Conservation (phyloP, 2,113 vertebrate species). For the Mastomys coucha region DNA sequence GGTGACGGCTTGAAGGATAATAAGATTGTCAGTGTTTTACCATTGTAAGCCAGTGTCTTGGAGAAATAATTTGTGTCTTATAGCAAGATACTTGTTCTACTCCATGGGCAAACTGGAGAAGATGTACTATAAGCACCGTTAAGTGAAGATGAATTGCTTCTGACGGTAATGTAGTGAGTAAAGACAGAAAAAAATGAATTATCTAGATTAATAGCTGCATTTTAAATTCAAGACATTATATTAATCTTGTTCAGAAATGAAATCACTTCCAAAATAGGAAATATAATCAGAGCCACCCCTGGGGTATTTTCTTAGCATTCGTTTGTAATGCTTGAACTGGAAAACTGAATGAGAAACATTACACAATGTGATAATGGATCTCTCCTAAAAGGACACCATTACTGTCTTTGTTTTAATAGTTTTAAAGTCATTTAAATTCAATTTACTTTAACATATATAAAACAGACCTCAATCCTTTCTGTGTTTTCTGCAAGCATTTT, state of each 20-base stretch:
- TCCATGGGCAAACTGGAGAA: background rate
- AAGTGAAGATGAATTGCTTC: background rate
- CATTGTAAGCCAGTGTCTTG: background rate
- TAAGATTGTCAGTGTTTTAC: background rate
- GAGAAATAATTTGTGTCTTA: background rate
- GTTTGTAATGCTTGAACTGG: background rate
- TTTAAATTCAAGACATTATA: background rate
- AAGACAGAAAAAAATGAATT: background rate
- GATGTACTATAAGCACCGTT: background rate
- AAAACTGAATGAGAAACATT: background rate
- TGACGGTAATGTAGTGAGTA: background rate
- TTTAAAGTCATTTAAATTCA: background rate
- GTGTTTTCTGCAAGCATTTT: background rate
- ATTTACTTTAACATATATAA: constrained; percentile 19
- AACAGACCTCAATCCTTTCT: background rate
- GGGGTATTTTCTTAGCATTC: background rate
- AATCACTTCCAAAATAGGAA: constrained; percentile 9
- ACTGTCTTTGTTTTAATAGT: background rate
- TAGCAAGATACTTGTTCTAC: background rate
- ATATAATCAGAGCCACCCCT: background rate
- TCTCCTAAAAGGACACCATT: background rate
- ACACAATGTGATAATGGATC: background rate
- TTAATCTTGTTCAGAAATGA: constrained; percentile 32
- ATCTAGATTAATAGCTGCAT: constrained; percentile 15
- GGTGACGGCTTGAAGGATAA: background rate